phyloP scores from a whole-genome alignment of 2,113 vertebrate genomes.

The Sinocyclocheilus maitianheensis region DNA sequence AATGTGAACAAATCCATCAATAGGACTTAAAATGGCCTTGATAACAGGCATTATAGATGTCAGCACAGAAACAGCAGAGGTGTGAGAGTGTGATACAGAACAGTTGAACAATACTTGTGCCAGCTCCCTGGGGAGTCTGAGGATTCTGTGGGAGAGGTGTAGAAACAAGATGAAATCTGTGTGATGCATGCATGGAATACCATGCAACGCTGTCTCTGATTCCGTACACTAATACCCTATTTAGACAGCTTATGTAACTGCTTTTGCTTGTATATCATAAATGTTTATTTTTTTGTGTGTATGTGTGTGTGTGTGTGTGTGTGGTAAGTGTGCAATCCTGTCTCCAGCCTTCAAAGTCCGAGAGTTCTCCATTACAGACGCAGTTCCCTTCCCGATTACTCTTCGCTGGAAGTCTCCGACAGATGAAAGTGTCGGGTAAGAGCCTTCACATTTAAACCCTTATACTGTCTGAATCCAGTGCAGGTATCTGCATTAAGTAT shows the following conservation, averaged over 20 bases:
- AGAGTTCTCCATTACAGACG: conserved; percentile 94
- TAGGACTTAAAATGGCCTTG: conserved; percentile 13
- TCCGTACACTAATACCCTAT: conserved; percentile 7
- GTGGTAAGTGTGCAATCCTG: conserved; percentile 90
- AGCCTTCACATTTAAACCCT: neutral
- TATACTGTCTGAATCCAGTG: neutral
- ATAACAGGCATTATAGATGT: neutral
- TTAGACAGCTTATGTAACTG: conserved; percentile 42
- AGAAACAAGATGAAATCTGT: conserved; percentile 28
- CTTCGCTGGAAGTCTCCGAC: conserved; percentile 90
- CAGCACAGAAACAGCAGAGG: neutral
- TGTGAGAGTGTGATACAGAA: conserved; percentile 18
- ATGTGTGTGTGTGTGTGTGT: conserved; percentile 46
- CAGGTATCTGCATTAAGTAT: neutral
- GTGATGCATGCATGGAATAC: conserved; percentile 27
- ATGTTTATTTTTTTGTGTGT: conserved; percentile 37
- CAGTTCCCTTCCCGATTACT: conserved; percentile 92
- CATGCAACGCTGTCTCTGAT: conserved; percentile 16
- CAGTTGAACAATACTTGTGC: neutral
- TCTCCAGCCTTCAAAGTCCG: conserved; percentile 96
- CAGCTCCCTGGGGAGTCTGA: neutral
- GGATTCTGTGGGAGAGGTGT: conserved; percentile 14
- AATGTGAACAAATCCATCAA: neutral
- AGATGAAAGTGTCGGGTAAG: conserved; percentile 89
- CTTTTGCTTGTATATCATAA: conserved; percentile 29